Conservation (phyloP, 92 coral and sea anemone genomes). For the Hydrozoanthus gracilis region DNA sequence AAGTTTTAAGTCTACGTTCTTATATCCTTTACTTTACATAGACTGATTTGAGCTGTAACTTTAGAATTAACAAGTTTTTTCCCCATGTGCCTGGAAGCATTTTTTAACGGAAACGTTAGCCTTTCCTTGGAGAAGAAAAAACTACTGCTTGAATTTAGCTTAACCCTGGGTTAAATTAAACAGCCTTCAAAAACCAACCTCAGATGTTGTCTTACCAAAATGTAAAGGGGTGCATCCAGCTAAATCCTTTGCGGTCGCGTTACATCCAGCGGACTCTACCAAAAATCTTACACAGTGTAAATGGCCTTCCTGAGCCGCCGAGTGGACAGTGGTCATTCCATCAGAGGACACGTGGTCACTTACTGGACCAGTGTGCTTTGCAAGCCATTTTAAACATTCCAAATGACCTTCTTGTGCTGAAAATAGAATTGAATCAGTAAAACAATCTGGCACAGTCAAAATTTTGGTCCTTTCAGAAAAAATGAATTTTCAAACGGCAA, state of each 20-base stretch:
- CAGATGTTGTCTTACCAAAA: conserved; percentile 60
- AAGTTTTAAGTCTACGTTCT: too few species aligned
- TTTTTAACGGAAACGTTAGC: too few species aligned
- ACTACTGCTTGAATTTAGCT: too few species aligned
- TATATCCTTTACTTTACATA: too few species aligned
- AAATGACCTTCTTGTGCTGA: conserved; percentile 90
- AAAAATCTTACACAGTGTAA: conserved; percentile 77
- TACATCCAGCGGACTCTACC: conserved; percentile 73
- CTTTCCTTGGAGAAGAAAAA: too few species aligned
- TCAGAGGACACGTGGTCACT: conserved; percentile 71
- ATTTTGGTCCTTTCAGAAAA: background rate
- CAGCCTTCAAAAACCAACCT: too few species aligned
- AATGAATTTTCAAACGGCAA: background rate
- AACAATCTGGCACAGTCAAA: background rate
- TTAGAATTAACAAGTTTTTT: too few species aligned
- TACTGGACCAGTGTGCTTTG: conserved; percentile 77
- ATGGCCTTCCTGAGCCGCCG: conserved; percentile 88
- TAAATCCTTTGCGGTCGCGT: conserved; percentile 79
- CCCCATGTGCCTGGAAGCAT: too few species aligned
- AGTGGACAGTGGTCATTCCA: conserved; percentile 94
- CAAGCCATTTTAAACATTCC: conserved; percentile 86
- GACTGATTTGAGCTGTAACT: too few species aligned
- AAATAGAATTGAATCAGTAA: background rate
- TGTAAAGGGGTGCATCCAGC: conserved; percentile 80
- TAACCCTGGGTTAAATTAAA: too few species aligned